Percentiles rank a stretch among this genome's conserved stretches.
Evolutionary conservation across 2,113 vertebrate genomes (phyloP).

Genomic region (Cryptomyrus ogoouensis): DNA sequence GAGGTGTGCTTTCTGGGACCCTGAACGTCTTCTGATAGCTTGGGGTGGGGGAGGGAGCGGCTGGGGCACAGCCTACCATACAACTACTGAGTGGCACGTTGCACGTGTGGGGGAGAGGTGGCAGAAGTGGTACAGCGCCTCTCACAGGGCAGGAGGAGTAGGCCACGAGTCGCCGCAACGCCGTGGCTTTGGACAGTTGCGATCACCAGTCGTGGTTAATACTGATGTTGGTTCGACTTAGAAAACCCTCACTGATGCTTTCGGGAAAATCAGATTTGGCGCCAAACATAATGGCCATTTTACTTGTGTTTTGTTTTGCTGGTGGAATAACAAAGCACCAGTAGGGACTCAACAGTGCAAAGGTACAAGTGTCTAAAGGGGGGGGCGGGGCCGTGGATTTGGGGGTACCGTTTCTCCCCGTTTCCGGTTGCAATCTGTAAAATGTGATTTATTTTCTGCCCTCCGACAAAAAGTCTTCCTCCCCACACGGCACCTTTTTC

Average conservation of each 20-base stretch:
- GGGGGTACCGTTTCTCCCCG: background rate
- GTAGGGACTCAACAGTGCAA: slow-evolving; percentile 25
- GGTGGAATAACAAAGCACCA: slow-evolving; percentile 45
- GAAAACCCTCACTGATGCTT: slow-evolving; percentile 18
- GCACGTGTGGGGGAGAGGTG: slow-evolving; percentile 25
- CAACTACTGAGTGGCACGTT: slow-evolving; percentile 35
- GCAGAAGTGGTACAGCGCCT: background rate
- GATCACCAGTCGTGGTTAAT: slow-evolving; percentile 44
- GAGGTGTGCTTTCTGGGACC: slow-evolving; percentile 45
- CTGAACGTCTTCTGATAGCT: slow-evolving; percentile 16
- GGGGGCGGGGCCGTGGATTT: background rate
- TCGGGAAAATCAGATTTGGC: slow-evolving; percentile 28
- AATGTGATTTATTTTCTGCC: background rate
- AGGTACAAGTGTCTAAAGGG: slow-evolving; percentile 10
- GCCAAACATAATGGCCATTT: slow-evolving; percentile 22
- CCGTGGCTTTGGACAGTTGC: slow-evolving; percentile 53
- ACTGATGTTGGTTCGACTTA: slow-evolving; percentile 53
- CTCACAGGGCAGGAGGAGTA: background rate
- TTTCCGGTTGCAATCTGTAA: background rate
- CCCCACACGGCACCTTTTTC: slow-evolving; percentile 32
- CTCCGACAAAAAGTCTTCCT: slow-evolving; percentile 29
- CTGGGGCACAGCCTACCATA: slow-evolving; percentile 36
- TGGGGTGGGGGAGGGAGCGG: slow-evolving; percentile 15
- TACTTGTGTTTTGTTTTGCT: slow-evolving; percentile 39
- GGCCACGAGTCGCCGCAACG: background rate